These are phyloP conservation scores for Microtus montanus DNA, from an alignment of 2,113 vertebrate species.

Conservation along the genomic window DNA sequence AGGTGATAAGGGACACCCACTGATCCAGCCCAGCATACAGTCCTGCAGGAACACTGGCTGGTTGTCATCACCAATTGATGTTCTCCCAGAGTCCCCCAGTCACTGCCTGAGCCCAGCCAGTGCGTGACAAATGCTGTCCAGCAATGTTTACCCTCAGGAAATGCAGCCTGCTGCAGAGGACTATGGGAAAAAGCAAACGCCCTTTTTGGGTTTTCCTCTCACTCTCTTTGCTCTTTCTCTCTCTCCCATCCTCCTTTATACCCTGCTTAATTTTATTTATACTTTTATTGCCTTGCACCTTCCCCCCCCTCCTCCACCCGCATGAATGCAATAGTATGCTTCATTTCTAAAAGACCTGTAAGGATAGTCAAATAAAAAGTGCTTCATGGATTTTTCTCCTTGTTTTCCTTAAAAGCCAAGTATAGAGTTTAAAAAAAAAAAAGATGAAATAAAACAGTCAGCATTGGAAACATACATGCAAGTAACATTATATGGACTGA, in stretches of 20 bases:
- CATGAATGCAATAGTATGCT: neutral
- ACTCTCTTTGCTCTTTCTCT: neutral
- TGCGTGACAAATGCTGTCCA: slow-evolving; percentile 14
- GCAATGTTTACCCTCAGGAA: slow-evolving; percentile 9
- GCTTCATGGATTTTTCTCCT: neutral
- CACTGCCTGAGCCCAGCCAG: neutral
- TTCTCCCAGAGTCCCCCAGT: neutral
- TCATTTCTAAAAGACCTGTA: neutral
- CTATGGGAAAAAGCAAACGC: slow-evolving; percentile 6
- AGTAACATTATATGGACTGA: neutral
- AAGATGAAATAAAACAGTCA: neutral
- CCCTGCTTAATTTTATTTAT: too few relatives aligned
- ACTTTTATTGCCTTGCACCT: neutral
- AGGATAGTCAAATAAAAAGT: slow-evolving; percentile 23
- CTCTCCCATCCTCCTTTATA: neutral
- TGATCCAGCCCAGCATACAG: neutral
- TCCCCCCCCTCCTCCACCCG: neutral
- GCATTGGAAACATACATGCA: neutral
- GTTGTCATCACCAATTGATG: too few relatives aligned
- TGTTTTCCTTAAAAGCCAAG: slow-evolving; percentile 3
- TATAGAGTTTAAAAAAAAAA: neutral
- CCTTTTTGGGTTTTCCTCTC: neutral
- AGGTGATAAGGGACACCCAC: neutral
- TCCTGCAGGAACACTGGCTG: neutral
- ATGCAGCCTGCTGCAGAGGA: neutral